Conservation (phyloP, 2,797 vertebrate species). For the Falco columbarius region DNA sequence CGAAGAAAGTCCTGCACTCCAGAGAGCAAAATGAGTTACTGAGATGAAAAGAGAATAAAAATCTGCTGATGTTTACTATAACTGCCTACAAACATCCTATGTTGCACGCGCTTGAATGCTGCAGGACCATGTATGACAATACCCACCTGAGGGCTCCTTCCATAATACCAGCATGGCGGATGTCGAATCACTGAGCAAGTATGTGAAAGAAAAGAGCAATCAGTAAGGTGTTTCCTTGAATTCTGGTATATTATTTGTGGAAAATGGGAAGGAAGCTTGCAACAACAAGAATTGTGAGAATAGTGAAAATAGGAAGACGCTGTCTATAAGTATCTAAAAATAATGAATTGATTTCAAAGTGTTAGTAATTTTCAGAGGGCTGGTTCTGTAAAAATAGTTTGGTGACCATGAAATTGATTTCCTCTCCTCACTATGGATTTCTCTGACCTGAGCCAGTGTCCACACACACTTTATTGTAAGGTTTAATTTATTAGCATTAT, state of each 20-base stretch:
- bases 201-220: not conserved
- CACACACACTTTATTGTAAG: not conserved
- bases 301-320: not conserved
- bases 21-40: not conserved
- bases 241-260: not conserved
- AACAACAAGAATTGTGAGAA: not conserved
- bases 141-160: not conserved
- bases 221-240: not conserved
- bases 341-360: not conserved
- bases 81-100: not conserved
- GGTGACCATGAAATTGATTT: not conserved
- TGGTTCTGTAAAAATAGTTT: not conserved
- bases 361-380: not conserved
- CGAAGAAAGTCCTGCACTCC: not conserved
- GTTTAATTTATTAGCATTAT: not conserved
- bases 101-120: not conserved
- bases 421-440: not conserved
- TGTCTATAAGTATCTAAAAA: not conserved
- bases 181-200: not conserved
- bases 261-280: not conserved
- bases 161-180: not conserved
- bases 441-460: not conserved
- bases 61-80: not conserved
- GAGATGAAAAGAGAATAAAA: not conserved
- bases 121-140: not conserved